A percentile compares a stretch with the other conserved stretches of the same genome.
These are phyloP conservation scores for Tipula unca DNA, from an alignment of 2,888 invertebrate genomes.

Conservation along the genomic window DNA sequence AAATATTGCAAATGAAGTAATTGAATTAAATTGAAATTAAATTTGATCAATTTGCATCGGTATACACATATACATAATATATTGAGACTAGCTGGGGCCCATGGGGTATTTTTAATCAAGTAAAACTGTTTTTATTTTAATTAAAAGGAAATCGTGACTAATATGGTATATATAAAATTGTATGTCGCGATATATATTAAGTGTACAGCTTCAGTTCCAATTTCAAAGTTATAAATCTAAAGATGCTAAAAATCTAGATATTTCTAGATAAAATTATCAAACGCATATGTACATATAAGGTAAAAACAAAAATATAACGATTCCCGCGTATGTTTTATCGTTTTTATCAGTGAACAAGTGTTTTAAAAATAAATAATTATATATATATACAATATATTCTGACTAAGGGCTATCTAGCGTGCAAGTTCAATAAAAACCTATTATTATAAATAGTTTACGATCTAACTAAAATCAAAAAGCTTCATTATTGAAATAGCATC, in stretches of 20 bases:
- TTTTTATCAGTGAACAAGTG: not conserved
- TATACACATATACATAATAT: no score
- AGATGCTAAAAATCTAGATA: not conserved
- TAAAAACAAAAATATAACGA: not conserved
- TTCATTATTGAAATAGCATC: no score
- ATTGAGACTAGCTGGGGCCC: not conserved
- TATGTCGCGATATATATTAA: no score
- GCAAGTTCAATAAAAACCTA: no score
- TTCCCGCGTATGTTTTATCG: not conserved
- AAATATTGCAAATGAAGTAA: not conserved
- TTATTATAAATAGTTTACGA: no score
- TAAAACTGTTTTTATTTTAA: not conserved
- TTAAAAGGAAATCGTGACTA: not conserved
- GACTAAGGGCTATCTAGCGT: no score
- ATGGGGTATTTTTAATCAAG: not conserved
- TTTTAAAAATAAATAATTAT: not conserved
- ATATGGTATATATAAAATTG: not conserved
- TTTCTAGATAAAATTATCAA: not conserved
- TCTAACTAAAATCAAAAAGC: no score
- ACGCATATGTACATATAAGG: not conserved
- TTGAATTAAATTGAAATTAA: constrained; percentile 8
- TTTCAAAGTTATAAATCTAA: not conserved
- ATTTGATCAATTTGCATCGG: not conserved
- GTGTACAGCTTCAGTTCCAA: no score
- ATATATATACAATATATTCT: no score